A percentile compares a stretch with the other conserved stretches of the same genome.
phyloP scores from a whole-genome alignment of 2,888 invertebrate species.

The Callosobruchus maculatus region DNA sequence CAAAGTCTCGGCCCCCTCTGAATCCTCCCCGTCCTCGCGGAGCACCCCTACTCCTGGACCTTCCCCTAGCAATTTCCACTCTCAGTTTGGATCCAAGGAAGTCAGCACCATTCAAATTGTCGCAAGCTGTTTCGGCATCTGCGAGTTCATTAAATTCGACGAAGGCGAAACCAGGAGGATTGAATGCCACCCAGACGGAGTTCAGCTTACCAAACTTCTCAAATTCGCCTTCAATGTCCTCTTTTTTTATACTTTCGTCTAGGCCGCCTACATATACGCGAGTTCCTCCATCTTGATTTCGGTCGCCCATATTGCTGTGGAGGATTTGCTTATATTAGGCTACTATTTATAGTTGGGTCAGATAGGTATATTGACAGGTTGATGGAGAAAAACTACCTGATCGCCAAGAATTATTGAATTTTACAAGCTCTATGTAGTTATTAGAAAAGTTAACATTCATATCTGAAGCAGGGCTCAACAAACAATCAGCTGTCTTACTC shows the following conservation, averaged over 20 bases:
- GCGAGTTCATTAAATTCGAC: slow-evolving; percentile 86
- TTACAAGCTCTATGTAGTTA: too few relatives aligned
- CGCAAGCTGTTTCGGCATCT: slow-evolving; percentile 87
- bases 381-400: slow-evolving; percentile 22
- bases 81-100: slow-evolving; percentile 82
- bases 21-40: slow-evolving; percentile 58
- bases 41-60: slow-evolving; percentile 63
- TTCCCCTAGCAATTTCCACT: slow-evolving; percentile 83
- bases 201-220: slow-evolving; percentile 89
- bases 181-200: slow-evolving; percentile 91
- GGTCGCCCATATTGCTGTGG: slow-evolving; percentile 45
- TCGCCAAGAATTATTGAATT: too few relatives aligned
- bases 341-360: slow-evolving; percentile 44
- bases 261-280: slow-evolving; percentile 89
- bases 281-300: slow-evolving; percentile 53
- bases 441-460: too few relatives aligned
- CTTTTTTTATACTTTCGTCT: slow-evolving; percentile 84
- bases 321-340: slow-evolving; percentile 31
- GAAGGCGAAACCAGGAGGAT: slow-evolving; percentile 92
- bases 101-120: slow-evolving; percentile 82
- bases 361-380: slow-evolving; percentile 41
- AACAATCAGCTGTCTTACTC: too few relatives aligned
- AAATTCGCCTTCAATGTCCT: slow-evolving; percentile 87
- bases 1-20: slow-evolving; percentile 44
- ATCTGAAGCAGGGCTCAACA: too few relatives aligned